Evolutionary conservation across 2,113 vertebrate genomes (phyloP).

Genomic region (Oncorhynchus nerka): DNA sequence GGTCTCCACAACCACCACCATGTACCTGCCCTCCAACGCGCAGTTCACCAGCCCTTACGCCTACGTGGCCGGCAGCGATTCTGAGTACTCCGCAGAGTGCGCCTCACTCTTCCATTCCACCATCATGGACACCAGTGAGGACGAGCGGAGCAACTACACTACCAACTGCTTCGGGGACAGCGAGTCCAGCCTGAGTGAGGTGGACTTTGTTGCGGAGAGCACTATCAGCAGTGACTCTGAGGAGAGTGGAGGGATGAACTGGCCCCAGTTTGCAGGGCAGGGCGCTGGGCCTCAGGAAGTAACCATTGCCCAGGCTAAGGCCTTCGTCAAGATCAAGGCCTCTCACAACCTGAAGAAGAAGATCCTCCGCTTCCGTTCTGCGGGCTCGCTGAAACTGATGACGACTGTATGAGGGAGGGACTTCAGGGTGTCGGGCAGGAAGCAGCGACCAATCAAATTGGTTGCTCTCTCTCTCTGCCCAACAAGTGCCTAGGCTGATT

Average conservation of each 20-base stretch:
- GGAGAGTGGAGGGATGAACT: slow-evolving; percentile 84
- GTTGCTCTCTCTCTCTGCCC: slow-evolving; percentile 20
- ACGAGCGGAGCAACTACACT: slow-evolving; percentile 88
- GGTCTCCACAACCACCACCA: slow-evolving; percentile 44
- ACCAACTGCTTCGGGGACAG: slow-evolving; percentile 94
- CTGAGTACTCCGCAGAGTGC: slow-evolving; percentile 93
- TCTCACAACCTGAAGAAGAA: slow-evolving; percentile 96
- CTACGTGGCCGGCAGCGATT: slow-evolving; percentile 82
- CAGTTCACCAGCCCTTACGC: slow-evolving; percentile 75
- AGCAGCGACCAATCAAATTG: slow-evolving; percentile 49
- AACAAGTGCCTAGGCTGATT: slow-evolving; percentile 52
- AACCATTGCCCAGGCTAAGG: slow-evolving; percentile 74
- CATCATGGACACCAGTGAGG: slow-evolving; percentile 90
- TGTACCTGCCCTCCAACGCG: slow-evolving; percentile 57
- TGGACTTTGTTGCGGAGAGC: slow-evolving; percentile 81
- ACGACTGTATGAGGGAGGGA: slow-evolving; percentile 84
- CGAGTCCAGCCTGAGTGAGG: slow-evolving; percentile 87
- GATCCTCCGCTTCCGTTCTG: slow-evolving; percentile 86
- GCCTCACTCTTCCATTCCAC: slow-evolving; percentile 93
- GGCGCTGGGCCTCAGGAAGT: slow-evolving; percentile 65
- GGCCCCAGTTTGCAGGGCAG: slow-evolving; percentile 81
- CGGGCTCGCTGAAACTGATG: slow-evolving; percentile 94
- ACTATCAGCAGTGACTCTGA: slow-evolving; percentile 83
- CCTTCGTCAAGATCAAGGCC: slow-evolving; percentile 93
- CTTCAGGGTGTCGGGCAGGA: not conserved